Evolutionary conservation across 2,888 invertebrate genomes (phyloP).

Genomic region (Troides helena): DNA sequence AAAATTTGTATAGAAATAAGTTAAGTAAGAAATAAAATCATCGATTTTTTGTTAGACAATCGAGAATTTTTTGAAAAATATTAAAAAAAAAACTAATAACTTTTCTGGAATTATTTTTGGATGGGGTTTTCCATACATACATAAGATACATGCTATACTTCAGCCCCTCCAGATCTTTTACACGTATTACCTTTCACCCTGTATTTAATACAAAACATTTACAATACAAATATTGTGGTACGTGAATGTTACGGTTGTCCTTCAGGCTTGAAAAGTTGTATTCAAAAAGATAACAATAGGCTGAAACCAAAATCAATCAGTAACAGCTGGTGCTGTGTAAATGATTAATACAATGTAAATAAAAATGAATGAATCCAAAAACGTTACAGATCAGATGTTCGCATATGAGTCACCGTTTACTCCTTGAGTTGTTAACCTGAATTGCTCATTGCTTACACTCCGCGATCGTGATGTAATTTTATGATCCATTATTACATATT

Average conservation of each 20-base stretch:
- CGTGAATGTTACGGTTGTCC: neutral
- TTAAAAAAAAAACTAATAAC: no score
- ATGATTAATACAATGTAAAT: conserved; percentile 30
- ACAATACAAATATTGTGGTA: no score
- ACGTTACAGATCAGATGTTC: conserved; percentile 36
- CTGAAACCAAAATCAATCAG: conserved; percentile 13
- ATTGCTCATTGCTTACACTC: conserved; percentile 36
- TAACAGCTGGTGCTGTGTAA: conserved; percentile 17
- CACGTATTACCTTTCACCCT: no score
- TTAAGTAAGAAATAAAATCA: no score
- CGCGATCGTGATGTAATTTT: conserved; percentile 34
- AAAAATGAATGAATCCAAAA: conserved; percentile 31
- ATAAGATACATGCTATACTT: no score
- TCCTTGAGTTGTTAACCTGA: conserved; percentile 40
- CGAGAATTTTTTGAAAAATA: no score
- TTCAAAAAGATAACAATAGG: conserved; percentile 7
- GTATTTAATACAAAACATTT: no score
- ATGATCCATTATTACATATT: conserved; percentile 20
- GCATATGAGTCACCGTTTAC: conserved; percentile 26
- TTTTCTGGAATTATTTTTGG: no score
- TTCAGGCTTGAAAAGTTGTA: conserved; percentile 5
- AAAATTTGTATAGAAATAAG: no score
- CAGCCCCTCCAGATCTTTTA: no score
- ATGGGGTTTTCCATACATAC: no score
- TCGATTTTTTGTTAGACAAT: no score